A percentile compares a stretch with the other conserved stretches of the same genome.
These are phyloP conservation scores for Bothrops jararaca DNA, from an alignment of 2,113 vertebrate genomes.

Conservation along the genomic window DNA sequence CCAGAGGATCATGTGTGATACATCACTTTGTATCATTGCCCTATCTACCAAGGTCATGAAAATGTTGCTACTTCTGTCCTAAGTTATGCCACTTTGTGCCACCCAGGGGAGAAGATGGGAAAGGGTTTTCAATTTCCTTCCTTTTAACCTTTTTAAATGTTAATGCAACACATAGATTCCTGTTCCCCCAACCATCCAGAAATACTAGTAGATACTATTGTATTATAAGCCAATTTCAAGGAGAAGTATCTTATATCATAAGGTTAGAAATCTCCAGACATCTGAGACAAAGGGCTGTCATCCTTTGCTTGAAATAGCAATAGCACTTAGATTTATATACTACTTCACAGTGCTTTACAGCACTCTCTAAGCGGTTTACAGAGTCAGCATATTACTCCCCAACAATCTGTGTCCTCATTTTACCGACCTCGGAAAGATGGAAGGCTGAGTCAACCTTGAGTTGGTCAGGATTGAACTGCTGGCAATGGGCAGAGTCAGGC, in stretches of 20 bases:
- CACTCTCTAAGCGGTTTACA: not conserved
- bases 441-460: not conserved
- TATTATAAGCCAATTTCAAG: not conserved
- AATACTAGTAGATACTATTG: not conserved
- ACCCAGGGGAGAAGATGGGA: not conserved
- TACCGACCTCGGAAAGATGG: not conserved
- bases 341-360: not conserved
- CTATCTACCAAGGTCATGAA: not conserved
- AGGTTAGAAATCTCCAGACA: not conserved
- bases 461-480: not conserved
- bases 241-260: not conserved
- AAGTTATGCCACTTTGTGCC: not conserved
- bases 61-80: not conserved
- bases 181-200: not conserved
- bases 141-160: not conserved
- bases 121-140: not conserved
- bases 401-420: not conserved
- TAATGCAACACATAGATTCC: not conserved
- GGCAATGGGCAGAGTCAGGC: not conserved
- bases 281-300: not conserved
- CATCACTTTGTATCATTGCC: not conserved
- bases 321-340: not conserved
- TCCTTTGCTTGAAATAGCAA: not conserved
- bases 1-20: not conserved
- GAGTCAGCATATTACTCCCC: not conserved